Conservation (phyloP, 2,888 invertebrate genomes). For the Periphyllus acericola region DNA sequence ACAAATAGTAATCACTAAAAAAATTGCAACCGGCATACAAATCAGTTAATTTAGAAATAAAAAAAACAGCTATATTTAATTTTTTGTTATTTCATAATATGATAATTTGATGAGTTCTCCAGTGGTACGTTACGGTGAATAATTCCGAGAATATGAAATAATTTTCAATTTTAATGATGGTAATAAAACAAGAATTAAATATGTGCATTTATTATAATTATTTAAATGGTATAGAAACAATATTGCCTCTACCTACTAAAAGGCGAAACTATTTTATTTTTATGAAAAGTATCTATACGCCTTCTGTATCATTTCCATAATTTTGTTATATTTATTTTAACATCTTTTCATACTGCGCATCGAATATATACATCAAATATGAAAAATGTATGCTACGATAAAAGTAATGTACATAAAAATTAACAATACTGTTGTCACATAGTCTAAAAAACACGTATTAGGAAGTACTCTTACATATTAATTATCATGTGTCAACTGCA, state of each 20-base stretch:
- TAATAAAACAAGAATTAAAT: constrained; percentile 14
- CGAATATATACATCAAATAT: too few species aligned
- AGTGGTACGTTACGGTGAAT: not conserved
- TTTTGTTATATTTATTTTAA: not conserved
- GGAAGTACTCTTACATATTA: too few species aligned
- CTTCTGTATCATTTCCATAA: not conserved
- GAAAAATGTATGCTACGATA: too few species aligned
- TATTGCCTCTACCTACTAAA: not conserved
- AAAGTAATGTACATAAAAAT: too few species aligned
- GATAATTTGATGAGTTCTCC: not conserved
- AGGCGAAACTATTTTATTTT: not conserved
- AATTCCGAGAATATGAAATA: not conserved
- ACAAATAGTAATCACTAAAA: constrained; percentile 22
- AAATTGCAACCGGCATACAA: constrained; percentile 1
- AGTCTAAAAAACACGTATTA: too few species aligned
- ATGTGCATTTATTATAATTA: not conserved
- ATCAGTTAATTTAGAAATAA: constrained; percentile 1
- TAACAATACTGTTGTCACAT: too few species aligned
- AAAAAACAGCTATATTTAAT: not conserved
- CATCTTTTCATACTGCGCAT: not conserved
- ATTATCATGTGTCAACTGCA: too few species aligned
- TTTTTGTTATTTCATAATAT: constrained; percentile 6
- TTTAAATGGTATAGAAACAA: not conserved
- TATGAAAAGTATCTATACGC: not conserved
- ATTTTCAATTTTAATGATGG: not conserved